Evolutionary conservation across 2,113 vertebrate species (phyloP).

Genomic region (Tyto alba): DNA sequence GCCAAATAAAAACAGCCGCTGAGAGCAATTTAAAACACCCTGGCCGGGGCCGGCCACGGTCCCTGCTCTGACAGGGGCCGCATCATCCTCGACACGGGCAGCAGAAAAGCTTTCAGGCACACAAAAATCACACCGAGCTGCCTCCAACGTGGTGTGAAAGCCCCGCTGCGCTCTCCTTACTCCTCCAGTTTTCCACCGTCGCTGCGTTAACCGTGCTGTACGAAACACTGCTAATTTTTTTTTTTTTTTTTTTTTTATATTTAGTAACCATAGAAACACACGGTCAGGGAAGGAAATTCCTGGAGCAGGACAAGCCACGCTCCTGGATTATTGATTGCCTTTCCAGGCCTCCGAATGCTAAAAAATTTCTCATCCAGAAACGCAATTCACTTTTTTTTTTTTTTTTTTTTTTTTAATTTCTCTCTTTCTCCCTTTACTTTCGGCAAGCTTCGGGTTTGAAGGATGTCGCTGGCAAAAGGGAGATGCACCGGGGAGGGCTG

Average conservation of each 20-base stretch:
- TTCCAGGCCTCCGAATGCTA: not conserved
- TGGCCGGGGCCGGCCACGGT: not conserved
- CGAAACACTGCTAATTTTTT: not conserved
- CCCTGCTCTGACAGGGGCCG: not conserved
- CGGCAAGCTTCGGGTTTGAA: not conserved
- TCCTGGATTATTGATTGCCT: not conserved
- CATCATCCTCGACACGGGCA: not conserved
- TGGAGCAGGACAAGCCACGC: not conserved
- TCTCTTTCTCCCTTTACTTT: not conserved
- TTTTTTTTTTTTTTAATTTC: too few species aligned
- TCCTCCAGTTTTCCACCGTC: not conserved
- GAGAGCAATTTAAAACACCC: not conserved
- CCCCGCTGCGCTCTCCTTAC: not conserved
- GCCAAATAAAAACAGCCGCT: not conserved
- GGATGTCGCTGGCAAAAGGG: not conserved
- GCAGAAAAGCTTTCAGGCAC: not conserved
- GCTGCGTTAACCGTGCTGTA: accelerated
- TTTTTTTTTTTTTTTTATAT: too few species aligned
- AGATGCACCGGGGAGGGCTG: not conserved
- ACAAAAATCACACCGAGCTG: not conserved
- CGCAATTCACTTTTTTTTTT: accelerated
- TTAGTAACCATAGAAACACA: not conserved
- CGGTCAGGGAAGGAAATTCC: not conserved
- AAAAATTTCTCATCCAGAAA: not conserved
- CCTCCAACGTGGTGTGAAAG: accelerated